Conservation (phyloP, 2,888 invertebrate species). For the Drosophila lutescens region DNA sequence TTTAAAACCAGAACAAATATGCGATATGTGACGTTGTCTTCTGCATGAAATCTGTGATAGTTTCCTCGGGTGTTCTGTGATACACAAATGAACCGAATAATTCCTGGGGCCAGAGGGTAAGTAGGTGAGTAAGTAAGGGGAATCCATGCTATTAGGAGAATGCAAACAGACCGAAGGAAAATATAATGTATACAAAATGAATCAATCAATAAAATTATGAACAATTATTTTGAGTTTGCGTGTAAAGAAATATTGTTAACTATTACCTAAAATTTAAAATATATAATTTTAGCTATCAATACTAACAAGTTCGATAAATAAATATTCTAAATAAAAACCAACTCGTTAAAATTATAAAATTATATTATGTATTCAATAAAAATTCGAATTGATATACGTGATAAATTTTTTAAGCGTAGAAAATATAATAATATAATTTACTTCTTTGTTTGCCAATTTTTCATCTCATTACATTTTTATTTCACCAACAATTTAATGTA, state of each 20-base stretch:
- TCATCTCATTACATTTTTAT: not conserved
- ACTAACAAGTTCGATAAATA: too few species aligned
- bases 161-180: not conserved
- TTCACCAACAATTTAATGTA: not conserved
- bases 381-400: too few species aligned
- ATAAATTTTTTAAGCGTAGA: too few species aligned
- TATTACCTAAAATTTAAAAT: too few species aligned
- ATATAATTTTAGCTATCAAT: too few species aligned
- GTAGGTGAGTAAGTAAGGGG: not conserved
- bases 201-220: not conserved
- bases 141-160: not conserved
- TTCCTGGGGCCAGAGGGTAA: slow-evolving; percentile 17
- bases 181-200: not conserved
- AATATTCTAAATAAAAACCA: too few species aligned
- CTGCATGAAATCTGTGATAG: slow-evolving; percentile 55
- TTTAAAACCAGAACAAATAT: slow-evolving; percentile 74
- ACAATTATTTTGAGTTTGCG: too few species aligned
- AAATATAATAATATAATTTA: too few species aligned
- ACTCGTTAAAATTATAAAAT: too few species aligned
- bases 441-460: not conserved
- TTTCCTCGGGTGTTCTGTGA: slow-evolving; percentile 1
- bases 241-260: too few species aligned
- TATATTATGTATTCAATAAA: too few species aligned
- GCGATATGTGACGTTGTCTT: slow-evolving; percentile 51
- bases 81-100: slow-evolving; percentile 44